Conservation (phyloP, 1,140 invertebrate genomes). For the Bombus pyrosoma region DNA sequence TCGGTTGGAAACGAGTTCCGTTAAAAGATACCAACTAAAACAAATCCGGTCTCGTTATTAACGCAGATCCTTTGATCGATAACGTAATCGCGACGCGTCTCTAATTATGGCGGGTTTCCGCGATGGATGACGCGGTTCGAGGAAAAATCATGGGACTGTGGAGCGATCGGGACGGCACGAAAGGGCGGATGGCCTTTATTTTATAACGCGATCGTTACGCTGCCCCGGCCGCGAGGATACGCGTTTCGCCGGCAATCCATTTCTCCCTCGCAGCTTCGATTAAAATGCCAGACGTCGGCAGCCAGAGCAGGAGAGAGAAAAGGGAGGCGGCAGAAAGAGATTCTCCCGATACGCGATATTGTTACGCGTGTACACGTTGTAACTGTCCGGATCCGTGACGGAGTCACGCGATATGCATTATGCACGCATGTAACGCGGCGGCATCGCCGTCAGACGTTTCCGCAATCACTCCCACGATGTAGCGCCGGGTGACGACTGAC, state of each 20-base stretch:
- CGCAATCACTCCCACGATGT: slow-evolving; percentile 66
- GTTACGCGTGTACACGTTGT: slow-evolving; percentile 71
- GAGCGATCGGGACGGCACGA: background rate
- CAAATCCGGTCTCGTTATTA: slow-evolving; percentile 38
- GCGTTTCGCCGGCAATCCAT: slow-evolving; percentile 39
- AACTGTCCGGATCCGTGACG: slow-evolving; percentile 71
- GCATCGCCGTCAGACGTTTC: slow-evolving; percentile 61
- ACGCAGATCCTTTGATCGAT: background rate
- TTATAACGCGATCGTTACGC: slow-evolving; percentile 57
- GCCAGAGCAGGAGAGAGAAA: slow-evolving; percentile 27
- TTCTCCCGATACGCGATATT: slow-evolving; percentile 66
- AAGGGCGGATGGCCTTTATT: slow-evolving; percentile 31
- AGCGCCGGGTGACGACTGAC: slow-evolving; percentile 38
- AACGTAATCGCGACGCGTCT: slow-evolving; percentile 7
- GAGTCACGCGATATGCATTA: slow-evolving; percentile 72
- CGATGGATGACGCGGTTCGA: slow-evolving; percentile 18
- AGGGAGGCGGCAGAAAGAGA: slow-evolving; percentile 28
- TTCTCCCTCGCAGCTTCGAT: slow-evolving; percentile 60
- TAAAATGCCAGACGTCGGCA: slow-evolving; percentile 68
- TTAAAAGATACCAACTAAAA: background rate
- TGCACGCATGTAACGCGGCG: slow-evolving; percentile 66
- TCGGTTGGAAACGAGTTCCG: slow-evolving; percentile 32
- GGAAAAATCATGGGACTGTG: background rate
- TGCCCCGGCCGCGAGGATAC: slow-evolving; percentile 19
- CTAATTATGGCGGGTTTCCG: slow-evolving; percentile 43